These are phyloP conservation scores for Bujurquina vittata DNA, from an alignment of 2,113 vertebrate genomes.

Conservation along the genomic window DNA sequence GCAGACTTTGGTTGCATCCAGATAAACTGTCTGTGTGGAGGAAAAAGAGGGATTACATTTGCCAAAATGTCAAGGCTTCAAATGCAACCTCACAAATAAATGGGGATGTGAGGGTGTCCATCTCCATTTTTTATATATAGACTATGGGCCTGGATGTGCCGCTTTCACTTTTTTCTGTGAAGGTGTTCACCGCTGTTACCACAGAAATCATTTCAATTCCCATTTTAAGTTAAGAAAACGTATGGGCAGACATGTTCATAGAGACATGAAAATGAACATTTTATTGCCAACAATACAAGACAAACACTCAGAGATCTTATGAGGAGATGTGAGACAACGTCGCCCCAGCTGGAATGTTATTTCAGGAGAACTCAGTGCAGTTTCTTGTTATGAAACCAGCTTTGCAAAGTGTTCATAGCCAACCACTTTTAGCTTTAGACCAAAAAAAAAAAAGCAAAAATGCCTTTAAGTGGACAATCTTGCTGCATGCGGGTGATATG, in stretches of 20 bases:
- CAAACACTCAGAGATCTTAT: background rate
- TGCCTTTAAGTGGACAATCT: background rate
- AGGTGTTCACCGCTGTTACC: background rate
- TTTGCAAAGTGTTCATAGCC: background rate
- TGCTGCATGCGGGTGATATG: background rate
- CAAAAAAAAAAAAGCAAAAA: background rate
- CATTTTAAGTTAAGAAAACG: background rate
- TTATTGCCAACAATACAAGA: background rate
- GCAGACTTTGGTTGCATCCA: no score
- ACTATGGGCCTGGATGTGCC: background rate
- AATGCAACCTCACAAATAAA: background rate
- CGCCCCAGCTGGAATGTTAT: background rate
- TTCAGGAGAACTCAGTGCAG: background rate
- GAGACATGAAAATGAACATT: background rate
- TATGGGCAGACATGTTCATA: background rate
- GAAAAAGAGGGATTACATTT: background rate
- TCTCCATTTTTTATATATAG: background rate
- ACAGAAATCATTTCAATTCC: background rate
- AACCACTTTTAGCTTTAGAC: rapidly evolving
- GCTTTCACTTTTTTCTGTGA: background rate
- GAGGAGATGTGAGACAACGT: background rate
- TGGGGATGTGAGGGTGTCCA: background rate
- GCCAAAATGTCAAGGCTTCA: background rate
- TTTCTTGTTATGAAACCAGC: background rate
- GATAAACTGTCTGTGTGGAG: no score